Evolutionary conservation across 2,113 vertebrate genomes (phyloP).

Genomic region (Onychorhynchus coronatus): DNA sequence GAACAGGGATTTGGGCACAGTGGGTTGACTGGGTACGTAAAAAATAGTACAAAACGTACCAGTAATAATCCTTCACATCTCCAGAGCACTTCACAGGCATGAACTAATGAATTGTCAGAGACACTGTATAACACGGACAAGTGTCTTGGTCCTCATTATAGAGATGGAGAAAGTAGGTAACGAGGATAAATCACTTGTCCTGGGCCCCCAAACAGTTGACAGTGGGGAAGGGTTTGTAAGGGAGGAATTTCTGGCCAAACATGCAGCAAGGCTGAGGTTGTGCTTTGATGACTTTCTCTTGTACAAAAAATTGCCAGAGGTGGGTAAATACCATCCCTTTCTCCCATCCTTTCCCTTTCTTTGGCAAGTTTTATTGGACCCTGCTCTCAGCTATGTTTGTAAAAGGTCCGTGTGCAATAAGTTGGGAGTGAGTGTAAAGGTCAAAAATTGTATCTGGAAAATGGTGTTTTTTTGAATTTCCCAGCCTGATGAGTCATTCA

Average conservation of each 20-base stretch:
- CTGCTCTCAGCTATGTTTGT: background rate
- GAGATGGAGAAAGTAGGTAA: background rate
- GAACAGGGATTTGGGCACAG: background rate
- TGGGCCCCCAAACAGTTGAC: background rate
- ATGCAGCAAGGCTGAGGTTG: background rate
- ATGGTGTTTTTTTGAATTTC: constrained; percentile 3
- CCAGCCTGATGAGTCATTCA: constrained; percentile 61
- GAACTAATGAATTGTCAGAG: constrained; percentile 37
- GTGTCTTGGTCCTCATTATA: background rate
- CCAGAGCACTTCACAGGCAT: background rate
- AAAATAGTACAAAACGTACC: background rate
- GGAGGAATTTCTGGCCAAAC: background rate
- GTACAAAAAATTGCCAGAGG: background rate
- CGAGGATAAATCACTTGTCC: constrained; percentile 6
- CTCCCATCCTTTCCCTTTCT: background rate
- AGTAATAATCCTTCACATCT: background rate
- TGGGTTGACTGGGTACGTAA: background rate
- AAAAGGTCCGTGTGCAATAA: background rate
- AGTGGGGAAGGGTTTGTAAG: background rate
- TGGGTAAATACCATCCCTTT: background rate
- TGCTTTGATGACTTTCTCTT: background rate
- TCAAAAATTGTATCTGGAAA: background rate
- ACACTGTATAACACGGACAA: background rate
- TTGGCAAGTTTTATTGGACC: background rate
- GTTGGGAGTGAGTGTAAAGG: constrained; percentile 31